Evolutionary conservation across 2,113 vertebrate species (phyloP).

Genomic region (Leptobrachium ailaonicum): DNA sequence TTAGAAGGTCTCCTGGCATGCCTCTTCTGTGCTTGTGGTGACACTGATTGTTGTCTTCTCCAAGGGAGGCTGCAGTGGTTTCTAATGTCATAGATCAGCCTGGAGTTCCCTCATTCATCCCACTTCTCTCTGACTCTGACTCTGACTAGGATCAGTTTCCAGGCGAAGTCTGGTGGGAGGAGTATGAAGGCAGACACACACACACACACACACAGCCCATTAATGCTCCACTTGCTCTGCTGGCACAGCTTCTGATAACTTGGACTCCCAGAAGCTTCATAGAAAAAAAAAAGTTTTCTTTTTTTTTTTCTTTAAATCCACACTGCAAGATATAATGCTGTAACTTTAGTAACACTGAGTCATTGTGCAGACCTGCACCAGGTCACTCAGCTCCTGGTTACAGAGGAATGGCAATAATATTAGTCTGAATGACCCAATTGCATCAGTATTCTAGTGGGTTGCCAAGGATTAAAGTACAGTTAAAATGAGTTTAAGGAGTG

Average conservation of each 20-base stretch:
- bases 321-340: background rate
- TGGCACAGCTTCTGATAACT: background rate
- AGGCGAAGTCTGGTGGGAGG: conserved; percentile 4
- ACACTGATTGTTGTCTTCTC: background rate
- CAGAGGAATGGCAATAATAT: background rate
- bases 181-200: background rate
- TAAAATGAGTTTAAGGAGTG: too few species aligned
- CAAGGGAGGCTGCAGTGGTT: background rate
- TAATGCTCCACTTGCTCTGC: background rate
- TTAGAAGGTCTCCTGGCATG: background rate
- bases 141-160: background rate
- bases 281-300: background rate
- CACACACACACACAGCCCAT: background rate
- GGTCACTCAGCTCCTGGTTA: background rate
- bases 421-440: background rate
- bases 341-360: background rate
- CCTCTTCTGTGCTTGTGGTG: background rate
- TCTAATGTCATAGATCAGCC: background rate
- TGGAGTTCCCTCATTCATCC: conserved; percentile 29
- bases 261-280: background rate
- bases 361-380: background rate
- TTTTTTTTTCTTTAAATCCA: background rate
- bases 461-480: background rate
- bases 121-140: conserved; percentile 7
- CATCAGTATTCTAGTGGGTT: background rate